These are phyloP conservation scores for Carduelis carduelis DNA, from an alignment of 2,797 vertebrate genomes.

Conservation along the genomic window DNA sequence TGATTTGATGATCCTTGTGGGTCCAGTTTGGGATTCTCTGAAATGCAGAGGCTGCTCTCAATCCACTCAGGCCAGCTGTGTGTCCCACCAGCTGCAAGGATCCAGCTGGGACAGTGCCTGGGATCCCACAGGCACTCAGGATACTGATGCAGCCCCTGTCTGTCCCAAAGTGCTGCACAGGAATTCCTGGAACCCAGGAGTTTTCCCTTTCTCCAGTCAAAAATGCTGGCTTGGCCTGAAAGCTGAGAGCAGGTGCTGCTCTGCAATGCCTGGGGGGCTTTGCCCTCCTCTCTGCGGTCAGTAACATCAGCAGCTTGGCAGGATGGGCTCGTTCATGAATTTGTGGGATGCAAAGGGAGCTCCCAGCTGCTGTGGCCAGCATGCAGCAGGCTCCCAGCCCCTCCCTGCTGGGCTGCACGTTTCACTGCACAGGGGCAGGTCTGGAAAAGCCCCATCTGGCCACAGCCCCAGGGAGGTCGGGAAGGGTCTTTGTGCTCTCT, in stretches of 20 bases:
- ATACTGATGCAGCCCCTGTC: not conserved
- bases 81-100: not conserved
- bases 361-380: fast-evolving
- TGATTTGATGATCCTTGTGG: not conserved
- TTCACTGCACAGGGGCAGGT: fast-evolving
- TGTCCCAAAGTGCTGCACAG: not conserved
- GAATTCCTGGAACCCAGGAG: not conserved
- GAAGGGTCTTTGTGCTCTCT: not conserved
- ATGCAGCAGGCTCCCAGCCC: not conserved
- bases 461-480: not conserved
- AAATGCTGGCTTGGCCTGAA: not conserved
- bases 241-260: not conserved
- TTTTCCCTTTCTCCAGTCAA: not conserved
- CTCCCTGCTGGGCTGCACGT: not conserved
- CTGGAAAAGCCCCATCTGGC: not conserved
- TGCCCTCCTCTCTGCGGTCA: not conserved
- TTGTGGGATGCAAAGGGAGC: not conserved
- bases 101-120: not conserved
- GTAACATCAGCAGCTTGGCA: not conserved
- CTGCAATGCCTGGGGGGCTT: not conserved
- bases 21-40: not conserved
- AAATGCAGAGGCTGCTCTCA: not conserved
- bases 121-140: not conserved
- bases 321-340: not conserved
- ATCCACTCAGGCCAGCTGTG: fast-evolving